Evolutionary conservation across 2,888 invertebrate genomes (phyloP), one percentile per base, ranked within the genome.

Genomic region (Cheilosia soror): DNA sequence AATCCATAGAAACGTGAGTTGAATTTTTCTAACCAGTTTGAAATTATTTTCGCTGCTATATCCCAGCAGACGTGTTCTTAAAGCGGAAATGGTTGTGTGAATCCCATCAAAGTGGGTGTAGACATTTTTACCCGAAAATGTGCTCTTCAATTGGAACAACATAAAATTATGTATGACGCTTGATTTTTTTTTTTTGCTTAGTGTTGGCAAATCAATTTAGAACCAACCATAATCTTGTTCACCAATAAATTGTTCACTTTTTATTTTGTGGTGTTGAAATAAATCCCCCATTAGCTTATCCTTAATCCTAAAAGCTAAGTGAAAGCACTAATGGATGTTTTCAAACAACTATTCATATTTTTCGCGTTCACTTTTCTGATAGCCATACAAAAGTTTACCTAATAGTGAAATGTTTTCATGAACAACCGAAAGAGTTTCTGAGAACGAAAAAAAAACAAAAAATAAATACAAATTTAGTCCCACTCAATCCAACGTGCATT

Each of bases 1-100:
- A 57, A 33, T 57, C 57, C 31, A 57, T 33, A 33, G 20, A 33
- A 20, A 65, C 65, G 65, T 65, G 65, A 65, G 33, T 49, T 31
- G 65, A 65, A 65, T 65, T 49, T 65, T 33, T 25, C 27, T 11
- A 51, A 25, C 49, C 49, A 49, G 49, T 49, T 49, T 25, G 27
- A 25, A 37, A 40, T 60, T 15, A n/a, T n/a, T 42, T 60, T 42
- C 25, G 20, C 60, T 31, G 9, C 7, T 11, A 13, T 25, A 51
- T 51, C 27, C 51, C 5, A 9, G 13, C 47, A 47, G 44, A 63
- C 62, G 47, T 63, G 47, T 47, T 15, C n/a, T 31, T 7, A 11
- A 31, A 62, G 29, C 15, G 63, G 3, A 49, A 49, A 65, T n/a
- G 62, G 15, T 44, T 47, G 15, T 29, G 47, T 5, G 20, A 47